Conservation (phyloP, 2,113 vertebrate species). For the Grammomys surdaster region DNA sequence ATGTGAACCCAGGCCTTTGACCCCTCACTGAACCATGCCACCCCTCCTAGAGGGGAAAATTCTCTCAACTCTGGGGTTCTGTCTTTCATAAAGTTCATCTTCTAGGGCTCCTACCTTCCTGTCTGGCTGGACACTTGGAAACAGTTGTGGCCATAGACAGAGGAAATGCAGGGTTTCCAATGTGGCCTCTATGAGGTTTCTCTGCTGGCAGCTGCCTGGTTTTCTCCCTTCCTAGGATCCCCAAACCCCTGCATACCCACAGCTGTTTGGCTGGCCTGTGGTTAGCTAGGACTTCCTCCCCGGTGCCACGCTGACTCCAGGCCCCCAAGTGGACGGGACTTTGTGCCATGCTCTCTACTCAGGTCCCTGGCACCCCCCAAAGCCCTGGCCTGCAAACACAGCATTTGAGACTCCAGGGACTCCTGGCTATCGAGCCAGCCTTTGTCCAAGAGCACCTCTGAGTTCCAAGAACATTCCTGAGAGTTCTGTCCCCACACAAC, state of each 20-base stretch:
- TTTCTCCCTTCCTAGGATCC: background rate
- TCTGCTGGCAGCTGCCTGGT: accelerated
- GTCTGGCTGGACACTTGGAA: background rate
- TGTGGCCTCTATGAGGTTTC: background rate
- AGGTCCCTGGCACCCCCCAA: too few relatives aligned
- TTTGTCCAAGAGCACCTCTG: background rate
- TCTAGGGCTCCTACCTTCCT: background rate
- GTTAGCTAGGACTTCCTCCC: background rate
- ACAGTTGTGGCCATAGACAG: background rate
- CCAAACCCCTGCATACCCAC: background rate
- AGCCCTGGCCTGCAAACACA: background rate
- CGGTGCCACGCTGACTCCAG: background rate
- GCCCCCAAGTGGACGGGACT: background rate
- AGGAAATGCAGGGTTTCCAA: background rate
- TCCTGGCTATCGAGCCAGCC: background rate
- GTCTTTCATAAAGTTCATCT: background rate
- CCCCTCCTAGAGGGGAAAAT: background rate
- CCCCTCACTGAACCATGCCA: background rate
- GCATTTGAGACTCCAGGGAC: background rate
- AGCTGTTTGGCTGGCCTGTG: background rate
- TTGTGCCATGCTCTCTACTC: background rate
- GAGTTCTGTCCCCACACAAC: background rate
- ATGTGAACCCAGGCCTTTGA: background rate
- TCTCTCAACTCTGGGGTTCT: background rate
- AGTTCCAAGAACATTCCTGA: slow-evolving; percentile 66